phyloP scores from a whole-genome alignment of 2,797 vertebrate species.

The Chiroxiphia lanceolata region DNA sequence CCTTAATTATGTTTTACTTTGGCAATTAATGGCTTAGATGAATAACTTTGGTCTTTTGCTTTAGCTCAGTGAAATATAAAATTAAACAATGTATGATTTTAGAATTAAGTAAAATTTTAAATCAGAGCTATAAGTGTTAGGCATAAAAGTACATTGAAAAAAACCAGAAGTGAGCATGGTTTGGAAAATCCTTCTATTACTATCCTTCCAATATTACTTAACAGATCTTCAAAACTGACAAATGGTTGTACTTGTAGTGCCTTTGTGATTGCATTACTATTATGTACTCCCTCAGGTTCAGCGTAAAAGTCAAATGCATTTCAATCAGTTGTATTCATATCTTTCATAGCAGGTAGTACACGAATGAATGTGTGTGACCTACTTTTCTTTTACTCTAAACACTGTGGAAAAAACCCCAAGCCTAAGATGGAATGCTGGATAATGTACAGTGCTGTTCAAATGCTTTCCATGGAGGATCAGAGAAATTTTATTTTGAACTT shows the following conservation, averaged over 20 bases:
- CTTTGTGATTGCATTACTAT: constrained; percentile 5
- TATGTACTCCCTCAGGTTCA: neutral
- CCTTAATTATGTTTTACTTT: neutral
- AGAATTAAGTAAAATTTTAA: neutral
- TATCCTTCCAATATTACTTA: neutral
- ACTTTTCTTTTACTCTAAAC: neutral
- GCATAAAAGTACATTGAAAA: neutral
- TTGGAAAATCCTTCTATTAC: neutral
- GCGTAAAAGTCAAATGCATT: constrained; percentile 28
- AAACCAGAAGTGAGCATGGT: neutral
- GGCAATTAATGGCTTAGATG: neutral
- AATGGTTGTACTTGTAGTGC: neutral
- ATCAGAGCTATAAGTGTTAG: neutral
- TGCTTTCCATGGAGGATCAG: neutral
- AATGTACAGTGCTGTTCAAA: neutral
- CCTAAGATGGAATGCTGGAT: neutral
- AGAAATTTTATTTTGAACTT: neutral
- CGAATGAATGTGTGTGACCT: neutral
- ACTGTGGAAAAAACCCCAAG: neutral
- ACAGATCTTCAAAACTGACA: constrained; percentile 4
- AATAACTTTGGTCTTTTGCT: neutral
- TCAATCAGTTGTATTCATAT: constrained; percentile 18
- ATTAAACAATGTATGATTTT: neutral
- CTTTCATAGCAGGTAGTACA: neutral
- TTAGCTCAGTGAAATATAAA: neutral